Conservation (phyloP, 2,888 invertebrate genomes). For the Patella pellucida region DNA sequence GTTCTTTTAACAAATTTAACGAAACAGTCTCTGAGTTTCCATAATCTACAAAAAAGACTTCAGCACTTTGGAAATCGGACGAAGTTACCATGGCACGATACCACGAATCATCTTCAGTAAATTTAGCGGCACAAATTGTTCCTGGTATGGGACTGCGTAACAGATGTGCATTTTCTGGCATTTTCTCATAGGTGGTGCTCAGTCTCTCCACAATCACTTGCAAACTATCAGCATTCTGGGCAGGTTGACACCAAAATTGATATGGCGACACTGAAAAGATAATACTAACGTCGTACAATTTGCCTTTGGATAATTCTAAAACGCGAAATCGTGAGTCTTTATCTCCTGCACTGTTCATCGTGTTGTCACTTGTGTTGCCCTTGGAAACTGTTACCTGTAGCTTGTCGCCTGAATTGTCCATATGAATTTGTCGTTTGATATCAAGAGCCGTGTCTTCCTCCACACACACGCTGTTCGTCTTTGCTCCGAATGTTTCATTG, state of each 20-base stretch:
- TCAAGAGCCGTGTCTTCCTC: conserved; percentile 14
- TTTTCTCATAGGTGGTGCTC: conserved; percentile 40
- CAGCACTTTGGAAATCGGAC: conserved; percentile 4
- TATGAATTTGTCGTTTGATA: conserved; percentile 11
- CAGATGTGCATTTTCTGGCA: conserved; percentile 34
- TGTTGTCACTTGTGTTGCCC: neutral
- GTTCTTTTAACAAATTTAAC: conserved; percentile 37
- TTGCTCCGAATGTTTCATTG: conserved; percentile 53
- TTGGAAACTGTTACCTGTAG: conserved; percentile 21
- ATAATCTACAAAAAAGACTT: conserved; percentile 59
- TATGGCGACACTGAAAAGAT: conserved; percentile 45
- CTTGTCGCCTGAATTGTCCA: conserved; percentile 18
- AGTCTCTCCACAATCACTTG: conserved; percentile 51
- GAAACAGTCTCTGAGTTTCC: conserved; percentile 47
- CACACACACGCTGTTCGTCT: conserved; percentile 37
- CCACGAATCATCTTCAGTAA: conserved; percentile 52
- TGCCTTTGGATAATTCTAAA: conserved; percentile 24
- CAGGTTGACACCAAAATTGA: conserved; percentile 58
- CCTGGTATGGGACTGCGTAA: conserved; percentile 39
- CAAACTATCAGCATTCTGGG: conserved; percentile 34
- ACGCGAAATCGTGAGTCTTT: neutral
- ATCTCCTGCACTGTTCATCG: neutral
- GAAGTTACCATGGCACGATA: conserved; percentile 47
- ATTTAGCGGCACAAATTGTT: conserved; percentile 55
- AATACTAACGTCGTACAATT: conserved; percentile 46